A percentile compares a stretch with the other conserved stretches of the same genome.
phyloP scores from a whole-genome alignment of 1,140 invertebrate species.

The Neelides sp. region DNA sequence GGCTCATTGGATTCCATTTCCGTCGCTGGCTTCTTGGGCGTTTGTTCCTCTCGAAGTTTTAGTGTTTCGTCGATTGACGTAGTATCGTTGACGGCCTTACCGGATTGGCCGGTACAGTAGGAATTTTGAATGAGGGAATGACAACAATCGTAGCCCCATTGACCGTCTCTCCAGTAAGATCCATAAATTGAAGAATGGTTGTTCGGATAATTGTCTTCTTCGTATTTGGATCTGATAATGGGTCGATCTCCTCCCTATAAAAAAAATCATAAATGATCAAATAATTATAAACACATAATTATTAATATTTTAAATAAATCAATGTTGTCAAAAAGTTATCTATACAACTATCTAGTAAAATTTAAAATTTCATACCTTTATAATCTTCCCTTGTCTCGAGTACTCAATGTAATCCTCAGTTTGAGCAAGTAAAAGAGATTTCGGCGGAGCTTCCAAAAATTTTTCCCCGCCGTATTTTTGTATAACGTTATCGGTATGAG shows the following conservation, averaged over 20 bases:
- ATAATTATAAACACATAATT: background rate
- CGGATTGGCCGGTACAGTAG: conserved; percentile 72
- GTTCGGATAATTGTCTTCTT: conserved; percentile 84
- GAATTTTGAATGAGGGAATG: conserved; percentile 76
- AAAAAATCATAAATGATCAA: conserved; percentile 11
- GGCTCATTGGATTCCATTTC: conserved; percentile 32
- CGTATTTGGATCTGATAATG: conserved; percentile 74
- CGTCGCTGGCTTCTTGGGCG: too few relatives aligned
- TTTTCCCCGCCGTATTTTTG: conserved; percentile 84
- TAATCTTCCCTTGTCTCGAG: conserved; percentile 75
- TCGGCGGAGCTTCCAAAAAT: conserved; percentile 72
- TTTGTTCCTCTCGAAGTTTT: conserved; percentile 33
- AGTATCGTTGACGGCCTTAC: conserved; percentile 39
- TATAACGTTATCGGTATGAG: conserved; percentile 60
- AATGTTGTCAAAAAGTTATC: background rate
- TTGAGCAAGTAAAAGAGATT: conserved; percentile 77
- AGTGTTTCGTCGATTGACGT: conserved; percentile 20
- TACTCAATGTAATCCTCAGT: conserved; percentile 95
- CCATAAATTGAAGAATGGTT: conserved; percentile 94
- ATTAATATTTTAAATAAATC: background rate
- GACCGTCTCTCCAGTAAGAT: conserved; percentile 79
- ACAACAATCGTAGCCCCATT: conserved; percentile 95
- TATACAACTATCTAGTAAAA: background rate
- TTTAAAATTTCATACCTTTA: conserved; percentile 39
- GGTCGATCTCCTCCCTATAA: conserved; percentile 67